Base-by-base conservation (phyloP, 2,888 invertebrate species). In the Xylophagus ater region DNA sequence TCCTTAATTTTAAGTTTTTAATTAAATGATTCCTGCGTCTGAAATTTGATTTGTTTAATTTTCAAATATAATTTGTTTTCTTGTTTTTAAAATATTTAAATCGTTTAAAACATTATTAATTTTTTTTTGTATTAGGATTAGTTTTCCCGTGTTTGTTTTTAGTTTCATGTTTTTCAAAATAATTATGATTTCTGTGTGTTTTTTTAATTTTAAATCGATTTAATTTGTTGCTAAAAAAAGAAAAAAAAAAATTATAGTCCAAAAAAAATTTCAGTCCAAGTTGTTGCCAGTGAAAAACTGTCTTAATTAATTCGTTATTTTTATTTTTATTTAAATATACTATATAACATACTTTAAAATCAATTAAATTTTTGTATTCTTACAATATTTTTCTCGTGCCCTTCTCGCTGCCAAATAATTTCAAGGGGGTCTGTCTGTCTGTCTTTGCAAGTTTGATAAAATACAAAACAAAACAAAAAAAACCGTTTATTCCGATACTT, bases 241-340 rank as follows among this genome's bases (percentile, higher is more conserved):
- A n/a, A n/a, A n/a, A n/a, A n/a, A n/a, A n/a, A n/a, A n/a, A n/a
- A n/a, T n/a, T n/a, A n/a, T n/a, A n/a, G n/a, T n/a, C n/a, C n/a
- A 36, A 29, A 41, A 41, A 36, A 36, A 40, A 23, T 32, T 42
- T 42, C 42, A 42, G 40, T 43, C 40, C 40, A 43, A 40, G 43
- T 40, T 43, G 43, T 43, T 43, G 40, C 43, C 43, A 43, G 40
- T 43, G 43, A 43, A 43, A 36, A 43, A 43, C 35, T 40, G 43
- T 40, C 40, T 40, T 37, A 12, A 17, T 5, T n/a, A n/a, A n/a
- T n/a, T n/a, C n/a, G n/a, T n/a, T n/a, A n/a, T n/a, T n/a, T n/a
- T n/a, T n/a, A n/a, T n/a, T n/a, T n/a, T n/a, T n/a, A n/a, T n/a
- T n/a, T n/a, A n/a, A n/a, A n/a, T n/a, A n/a, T n/a, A n/a, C n/a